phyloP scores from a whole-genome alignment of 2,888 invertebrate genomes.

The Tiliacea aurago region DNA sequence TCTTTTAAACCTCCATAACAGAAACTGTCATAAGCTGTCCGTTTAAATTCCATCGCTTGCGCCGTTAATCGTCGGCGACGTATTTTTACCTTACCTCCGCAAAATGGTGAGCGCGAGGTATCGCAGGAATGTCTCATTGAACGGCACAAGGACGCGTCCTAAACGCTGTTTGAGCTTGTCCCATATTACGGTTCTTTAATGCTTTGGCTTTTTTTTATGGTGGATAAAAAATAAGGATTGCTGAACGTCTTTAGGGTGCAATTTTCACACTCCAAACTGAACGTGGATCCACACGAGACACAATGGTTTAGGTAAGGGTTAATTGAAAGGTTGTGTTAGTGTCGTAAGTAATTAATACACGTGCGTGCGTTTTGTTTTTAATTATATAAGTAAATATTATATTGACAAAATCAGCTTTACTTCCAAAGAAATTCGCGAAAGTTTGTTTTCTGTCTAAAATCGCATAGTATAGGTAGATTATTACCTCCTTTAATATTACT shows the following conservation, averaged over 20 bases:
- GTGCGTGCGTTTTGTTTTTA: too few species aligned
- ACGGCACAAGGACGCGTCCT: constrained; percentile 60
- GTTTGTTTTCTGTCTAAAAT: neutral
- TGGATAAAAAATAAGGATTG: neutral
- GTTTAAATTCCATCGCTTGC: constrained; percentile 48
- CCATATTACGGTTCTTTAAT: constrained; percentile 41
- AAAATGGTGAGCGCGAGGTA: constrained; percentile 74
- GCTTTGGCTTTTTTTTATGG: constrained; percentile 9
- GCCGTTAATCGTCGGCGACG: constrained; percentile 63
- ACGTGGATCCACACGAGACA: too few species aligned
- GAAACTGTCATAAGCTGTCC: neutral
- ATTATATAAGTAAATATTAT: neutral
- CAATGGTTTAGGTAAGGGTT: too few species aligned
- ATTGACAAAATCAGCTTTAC: neutral
- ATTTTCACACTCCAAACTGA: neutral
- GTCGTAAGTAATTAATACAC: neutral
- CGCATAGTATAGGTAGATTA: too few species aligned
- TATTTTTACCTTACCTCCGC: constrained; percentile 76
- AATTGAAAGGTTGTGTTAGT: neutral
- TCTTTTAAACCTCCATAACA: neutral
- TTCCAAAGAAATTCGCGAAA: neutral
- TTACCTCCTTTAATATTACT: neutral
- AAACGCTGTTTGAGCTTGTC: constrained; percentile 58
- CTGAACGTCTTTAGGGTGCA: neutral
- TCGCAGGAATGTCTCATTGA: constrained; percentile 81